Evolutionary conservation across 2,888 invertebrate species (phyloP), one percentile per base, ranked within the genome.

Genomic region (Andrena minutula): DNA sequence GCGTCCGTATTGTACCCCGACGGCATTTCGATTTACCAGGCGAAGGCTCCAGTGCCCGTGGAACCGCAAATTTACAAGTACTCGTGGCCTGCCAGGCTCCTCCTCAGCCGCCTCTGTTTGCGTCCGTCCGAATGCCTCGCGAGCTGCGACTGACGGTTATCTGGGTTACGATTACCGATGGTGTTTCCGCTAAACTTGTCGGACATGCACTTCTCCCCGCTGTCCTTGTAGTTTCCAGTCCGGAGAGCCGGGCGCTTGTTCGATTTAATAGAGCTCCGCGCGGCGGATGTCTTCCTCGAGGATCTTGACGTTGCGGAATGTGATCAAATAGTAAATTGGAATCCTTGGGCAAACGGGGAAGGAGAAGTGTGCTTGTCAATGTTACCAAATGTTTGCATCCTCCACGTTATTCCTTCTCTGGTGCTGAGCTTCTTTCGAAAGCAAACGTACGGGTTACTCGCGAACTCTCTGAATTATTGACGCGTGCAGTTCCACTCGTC

Each of bases 31-130:
- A 66, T 75, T 74, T 58, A 49, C 35, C 23, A 26, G 16, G 32
- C 51, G 65, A 63, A 58, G 26, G 49, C 28, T 12, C 2, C 49
- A 20, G 20, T n/a, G 6, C 65, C 61, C n/a, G 20, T 16, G 56
- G 70, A 66, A 47, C 78, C 53, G 51, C 65, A 79, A 82, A 82
- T 71, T 79, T 79, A 35, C 79, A 75, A 71, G 70, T 35, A 75
- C 66, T 20, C 26, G 3, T 16, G 51, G 12, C 47, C 16, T 26
- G 2, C 23, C 35, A 20, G 58, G 16, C 65, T 3, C 47, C 35
- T 60, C 78, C 47, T 26, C 30, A 51, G 20, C 2, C 35, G 4
- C 20, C 23, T 16, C 61, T 58, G 66, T 68, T 53, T 53, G 68
- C 58, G 66, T 69, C 68, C 23, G 47, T 16, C 20, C 10, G 26